Evolutionary conservation across 2,113 vertebrate species (phyloP).

Genomic region (Thomomys bottae): DNA sequence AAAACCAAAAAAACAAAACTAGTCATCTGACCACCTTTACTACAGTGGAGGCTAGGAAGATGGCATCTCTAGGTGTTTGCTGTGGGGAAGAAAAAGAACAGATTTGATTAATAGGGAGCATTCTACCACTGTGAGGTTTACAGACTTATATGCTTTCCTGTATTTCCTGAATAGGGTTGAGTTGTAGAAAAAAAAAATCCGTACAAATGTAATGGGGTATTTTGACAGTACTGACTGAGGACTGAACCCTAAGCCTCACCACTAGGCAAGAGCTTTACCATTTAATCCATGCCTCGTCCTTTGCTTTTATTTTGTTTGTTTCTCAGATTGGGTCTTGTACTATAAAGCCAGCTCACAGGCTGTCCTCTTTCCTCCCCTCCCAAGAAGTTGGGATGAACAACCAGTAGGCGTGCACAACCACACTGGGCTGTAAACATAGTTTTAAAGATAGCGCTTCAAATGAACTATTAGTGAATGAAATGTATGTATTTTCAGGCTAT

Average conservation of each 20-base stretch:
- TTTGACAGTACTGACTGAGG: too few relatives aligned
- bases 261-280: too few relatives aligned
- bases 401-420: too few relatives aligned
- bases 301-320: not conserved
- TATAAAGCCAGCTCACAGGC: too few relatives aligned
- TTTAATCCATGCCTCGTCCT: too few relatives aligned
- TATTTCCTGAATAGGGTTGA: not conserved
- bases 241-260: too few relatives aligned
- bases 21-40: not conserved
- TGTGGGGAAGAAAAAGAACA: not conserved
- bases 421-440: not conserved
- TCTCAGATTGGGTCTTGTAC: too few relatives aligned
- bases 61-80: not conserved
- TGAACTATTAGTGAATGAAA: not conserved
- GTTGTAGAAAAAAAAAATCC: not conserved
- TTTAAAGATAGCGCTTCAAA: not conserved
- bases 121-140: not conserved
- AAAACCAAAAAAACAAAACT: too few relatives aligned
- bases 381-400: too few relatives aligned
- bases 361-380: too few relatives aligned
- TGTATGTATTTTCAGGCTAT: conserved; percentile 89
- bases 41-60: not conserved
- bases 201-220: not conserved
- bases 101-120: not conserved
- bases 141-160: not conserved